These are phyloP conservation scores for Hyla sarda DNA, from an alignment of 2,113 vertebrate species.

Conservation along the genomic window DNA sequence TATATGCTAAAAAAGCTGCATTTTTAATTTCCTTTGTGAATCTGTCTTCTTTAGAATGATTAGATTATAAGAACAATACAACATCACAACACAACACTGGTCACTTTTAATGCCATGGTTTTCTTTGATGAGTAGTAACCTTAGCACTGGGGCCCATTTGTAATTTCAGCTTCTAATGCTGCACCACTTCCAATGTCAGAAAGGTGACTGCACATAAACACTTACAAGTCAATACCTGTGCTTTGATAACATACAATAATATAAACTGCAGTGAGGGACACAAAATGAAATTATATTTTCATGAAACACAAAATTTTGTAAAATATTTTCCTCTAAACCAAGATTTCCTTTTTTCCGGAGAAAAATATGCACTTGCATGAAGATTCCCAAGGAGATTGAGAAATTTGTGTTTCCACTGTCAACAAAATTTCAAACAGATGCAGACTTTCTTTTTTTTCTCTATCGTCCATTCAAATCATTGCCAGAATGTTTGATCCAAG, in stretches of 20 bases:
- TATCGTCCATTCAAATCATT: slow-evolving; percentile 45
- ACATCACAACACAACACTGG: not conserved
- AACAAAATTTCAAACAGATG: slow-evolving; percentile 56
- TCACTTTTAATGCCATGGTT: not conserved
- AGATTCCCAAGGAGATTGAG: not conserved
- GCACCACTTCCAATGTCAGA: not conserved
- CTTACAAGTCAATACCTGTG: not conserved
- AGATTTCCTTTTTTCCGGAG: not conserved
- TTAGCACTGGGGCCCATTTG: not conserved
- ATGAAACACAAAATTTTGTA: not conserved
- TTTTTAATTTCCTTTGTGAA: not conserved
- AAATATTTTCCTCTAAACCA: slow-evolving; percentile 19
- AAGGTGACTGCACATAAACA: not conserved
- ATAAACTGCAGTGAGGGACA: not conserved
- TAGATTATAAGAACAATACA: not conserved
- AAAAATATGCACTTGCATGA: slow-evolving; percentile 39
- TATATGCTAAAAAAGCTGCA: not conserved
- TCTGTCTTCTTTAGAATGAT: not conserved
- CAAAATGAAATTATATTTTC: too few relatives aligned
- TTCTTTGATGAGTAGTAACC: not conserved
- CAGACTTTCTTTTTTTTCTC: not conserved
- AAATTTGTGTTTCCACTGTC: slow-evolving; percentile 41
- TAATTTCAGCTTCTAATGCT: not conserved
- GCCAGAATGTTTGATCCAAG: slow-evolving; percentile 46
- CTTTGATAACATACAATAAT: not conserved